Conservation (phyloP, 1,140 invertebrate species). For the Drosophila micromelanica region DNA sequence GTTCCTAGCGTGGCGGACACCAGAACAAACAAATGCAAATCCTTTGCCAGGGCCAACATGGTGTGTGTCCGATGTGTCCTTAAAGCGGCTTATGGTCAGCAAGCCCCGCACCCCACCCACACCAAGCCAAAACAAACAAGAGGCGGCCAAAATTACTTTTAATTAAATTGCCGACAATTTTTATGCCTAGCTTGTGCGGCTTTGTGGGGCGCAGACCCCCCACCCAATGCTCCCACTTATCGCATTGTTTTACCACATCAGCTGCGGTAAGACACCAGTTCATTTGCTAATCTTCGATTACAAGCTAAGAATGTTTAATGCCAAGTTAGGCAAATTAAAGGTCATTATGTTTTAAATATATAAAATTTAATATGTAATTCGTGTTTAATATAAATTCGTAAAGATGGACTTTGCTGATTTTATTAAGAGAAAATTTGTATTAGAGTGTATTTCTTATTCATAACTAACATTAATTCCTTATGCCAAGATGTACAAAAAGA, state of each 20-base stretch:
- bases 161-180: constrained; percentile 42
- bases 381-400: too few species aligned
- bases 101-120: background rate
- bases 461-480: too few species aligned
- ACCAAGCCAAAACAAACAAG: constrained; percentile 18
- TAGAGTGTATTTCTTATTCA: too few species aligned
- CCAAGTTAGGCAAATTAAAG: too few species aligned
- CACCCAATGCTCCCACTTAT: background rate
- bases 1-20: constrained; percentile 4
- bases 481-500: too few species aligned
- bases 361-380: too few species aligned
- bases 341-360: too few species aligned
- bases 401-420: too few species aligned
- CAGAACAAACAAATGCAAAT: constrained; percentile 41
- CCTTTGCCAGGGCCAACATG: constrained; percentile 19
- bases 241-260: constrained; percentile 11
- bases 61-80: constrained; percentile 2
- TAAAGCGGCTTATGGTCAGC: constrained; percentile 25
- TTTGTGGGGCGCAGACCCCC: background rate
- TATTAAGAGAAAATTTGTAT: too few species aligned
- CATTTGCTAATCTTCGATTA: constrained; percentile 14
- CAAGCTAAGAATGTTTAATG: background rate
- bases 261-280: constrained; percentile 6
- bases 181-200: constrained; percentile 16
- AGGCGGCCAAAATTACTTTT: constrained; percentile 27